Evolutionary conservation across 53 echinoderm and acorn worm genomes (phyloP), one percentile per base, ranked within the genome.

Genomic region (Zoroaster sp.): DNA sequence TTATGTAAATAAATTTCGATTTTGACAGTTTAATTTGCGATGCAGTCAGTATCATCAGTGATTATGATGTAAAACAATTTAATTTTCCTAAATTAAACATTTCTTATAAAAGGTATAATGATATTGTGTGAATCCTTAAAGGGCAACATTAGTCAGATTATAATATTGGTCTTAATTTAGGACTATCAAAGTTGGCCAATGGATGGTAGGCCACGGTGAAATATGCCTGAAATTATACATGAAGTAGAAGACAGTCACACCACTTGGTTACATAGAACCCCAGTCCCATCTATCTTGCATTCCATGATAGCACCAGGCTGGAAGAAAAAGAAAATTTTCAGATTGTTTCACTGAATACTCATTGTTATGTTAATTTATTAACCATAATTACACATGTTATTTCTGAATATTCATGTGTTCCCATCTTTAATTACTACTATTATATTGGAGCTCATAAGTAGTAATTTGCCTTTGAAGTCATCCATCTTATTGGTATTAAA

Each of bases 291-390:
- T 40, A 96, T 89, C 83, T 92, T 94, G 78, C 94, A 94, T 66
- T 94, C 94, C 25, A 94, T 94, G 37, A 94, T 71, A 66, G 94
- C 96, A 37, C 96, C 96, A 73, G 91, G 73, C 96, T 94, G 90
- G 66, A 66, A 52, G 77, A 67, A 18, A 73, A 68, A 70, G 69
- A 28, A 28, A 85, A 75, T 21, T n/a, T 34, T 5, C 55, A 65
- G 44, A 65, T n/a, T n/a, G n/a, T n/a, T n/a, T n/a, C n/a, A 74
- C 11, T 3, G 20, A 4, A 2, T 41, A 18, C 13, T 74, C 11
- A 74, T 1, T 17, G 34, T 54, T 1, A 54, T 5, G 5, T 54
- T 21, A 21, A 6, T 54, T 54, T 54, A 21, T 1, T 54, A 4
- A 52, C 52, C 15, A 52, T 18, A 15, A 3, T 0, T 52, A 18